phyloP scores from a whole-genome alignment of 2,797 vertebrate genomes.

The Corythornis leucogaster region DNA sequence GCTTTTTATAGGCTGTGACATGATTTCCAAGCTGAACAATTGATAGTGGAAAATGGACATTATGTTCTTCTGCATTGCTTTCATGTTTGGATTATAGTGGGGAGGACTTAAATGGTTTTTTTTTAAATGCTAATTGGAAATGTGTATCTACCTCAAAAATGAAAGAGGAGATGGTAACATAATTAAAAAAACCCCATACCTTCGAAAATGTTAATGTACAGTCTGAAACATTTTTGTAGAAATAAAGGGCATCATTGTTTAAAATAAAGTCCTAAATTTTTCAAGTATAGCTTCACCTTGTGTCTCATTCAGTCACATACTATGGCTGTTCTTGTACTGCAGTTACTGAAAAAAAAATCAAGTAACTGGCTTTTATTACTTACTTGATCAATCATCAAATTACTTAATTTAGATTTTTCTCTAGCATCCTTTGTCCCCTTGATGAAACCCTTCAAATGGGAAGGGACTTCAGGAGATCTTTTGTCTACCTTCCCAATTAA shows the following conservation, averaged over 20 bases:
- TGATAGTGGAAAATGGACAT: background rate
- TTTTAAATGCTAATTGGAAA: background rate
- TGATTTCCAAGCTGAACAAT: background rate
- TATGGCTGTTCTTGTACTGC: background rate
- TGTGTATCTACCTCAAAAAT: conserved; percentile 10
- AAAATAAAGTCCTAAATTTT: conserved; percentile 33
- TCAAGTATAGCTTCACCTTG: background rate
- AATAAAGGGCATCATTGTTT: background rate
- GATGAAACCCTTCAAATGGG: background rate
- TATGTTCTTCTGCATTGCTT: background rate
- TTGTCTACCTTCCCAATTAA: background rate
- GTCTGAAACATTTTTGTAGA: conserved; percentile 1
- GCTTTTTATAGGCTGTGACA: background rate
- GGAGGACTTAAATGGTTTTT: background rate
- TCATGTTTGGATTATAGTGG: background rate
- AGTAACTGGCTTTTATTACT: background rate
- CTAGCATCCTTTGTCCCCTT: background rate
- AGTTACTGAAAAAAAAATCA: background rate
- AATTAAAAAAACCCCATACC: background rate
- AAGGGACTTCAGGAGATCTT: background rate
- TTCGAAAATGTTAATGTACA: background rate
- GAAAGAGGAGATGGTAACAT: background rate
- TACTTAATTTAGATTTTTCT: background rate
- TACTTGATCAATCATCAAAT: background rate
- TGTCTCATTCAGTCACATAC: background rate